phyloP scores from a whole-genome alignment of 2,888 invertebrate species.

The Bruchidius siliquastri region DNA sequence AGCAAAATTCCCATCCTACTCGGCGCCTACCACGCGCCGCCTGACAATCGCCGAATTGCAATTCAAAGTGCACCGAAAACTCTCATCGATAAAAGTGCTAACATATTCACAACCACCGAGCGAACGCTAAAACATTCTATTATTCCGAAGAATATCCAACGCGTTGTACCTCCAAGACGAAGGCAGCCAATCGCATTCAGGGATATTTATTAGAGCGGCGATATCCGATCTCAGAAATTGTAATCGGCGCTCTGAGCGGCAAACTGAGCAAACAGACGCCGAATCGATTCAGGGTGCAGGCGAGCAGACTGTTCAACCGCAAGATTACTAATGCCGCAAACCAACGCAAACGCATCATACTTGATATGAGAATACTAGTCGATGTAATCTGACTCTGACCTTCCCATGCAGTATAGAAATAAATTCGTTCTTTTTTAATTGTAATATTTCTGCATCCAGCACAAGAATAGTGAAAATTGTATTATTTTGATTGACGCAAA shows the following conservation, averaged over 20 bases:
- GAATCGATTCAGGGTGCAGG: not conserved
- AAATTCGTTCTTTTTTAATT: too few species aligned
- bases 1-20: too few species aligned
- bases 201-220: not conserved
- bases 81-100: not conserved
- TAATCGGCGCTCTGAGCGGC: not conserved
- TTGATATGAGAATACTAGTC: too few species aligned
- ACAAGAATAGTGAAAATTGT: too few species aligned
- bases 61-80: not conserved
- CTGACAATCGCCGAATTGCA: not conserved
- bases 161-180: not conserved
- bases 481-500: too few species aligned
- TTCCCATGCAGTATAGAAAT: too few species aligned
- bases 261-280: not conserved
- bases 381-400: too few species aligned
- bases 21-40: too few species aligned
- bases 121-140: not conserved
- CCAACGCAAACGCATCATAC: too few species aligned
- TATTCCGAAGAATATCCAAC: not conserved
- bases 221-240: not conserved
- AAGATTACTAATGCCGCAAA: not conserved
- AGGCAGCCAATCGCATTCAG: not conserved
- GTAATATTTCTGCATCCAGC: too few species aligned
- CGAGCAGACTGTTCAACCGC: not conserved
- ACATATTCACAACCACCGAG: not conserved